Evolutionary conservation across 2,797 vertebrate genomes (phyloP), one percentile per base, ranked within the genome.

Genomic region (Cercopithecus neglectus): DNA sequence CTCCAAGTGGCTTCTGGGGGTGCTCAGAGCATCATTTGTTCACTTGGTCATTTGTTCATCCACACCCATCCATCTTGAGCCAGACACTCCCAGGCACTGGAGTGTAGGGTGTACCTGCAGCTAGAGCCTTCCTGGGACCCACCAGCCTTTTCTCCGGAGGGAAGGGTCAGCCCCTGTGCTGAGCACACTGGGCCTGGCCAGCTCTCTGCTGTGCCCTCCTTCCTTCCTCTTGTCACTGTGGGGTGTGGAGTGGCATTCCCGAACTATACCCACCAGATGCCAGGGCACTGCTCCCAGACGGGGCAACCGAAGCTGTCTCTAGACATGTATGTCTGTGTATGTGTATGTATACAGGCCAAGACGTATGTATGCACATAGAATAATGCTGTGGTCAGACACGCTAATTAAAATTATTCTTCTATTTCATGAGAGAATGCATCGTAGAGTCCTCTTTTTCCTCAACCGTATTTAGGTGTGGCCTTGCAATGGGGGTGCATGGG

Each of bases 61-160:
- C 39, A 44, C 5, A 1, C 4, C 64, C 30, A 5, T 3, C 4
- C 0, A 2, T 26, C 14, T 14, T 2, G 22, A 30, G 89, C 39
- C 21, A 26, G 11, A 7, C 7, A 1, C 24, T n/a, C 57, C 16
- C 0, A 1, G 22, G 39, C 17, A 74, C 17, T 2, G 16, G 19
- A 8, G 7, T 0, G 5, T 11, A 5, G 22, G 28, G 48, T 7
- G 30, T 3, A 7, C 44, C 44, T 22, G 8, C 13, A 72, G n/a
- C 67, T 9, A 36, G 61, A 61, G 16, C 22, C 61, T 50, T 36
- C 33, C 44, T 11, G 28, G 76, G n/a, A 8, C 46, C 28, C 13
- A 1, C 3, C 0, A 0, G 46, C 48, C n/a, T 39, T 13, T 90
- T 48, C 33, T 5, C 50, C 2, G 4, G 46, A 10, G 17, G 19